Percentiles rank a stretch among this genome's conserved stretches.
These are phyloP conservation scores for Branchipolynoe longqiensis DNA, from an alignment of 2,888 invertebrate genomes.

Conservation along the genomic window DNA sequence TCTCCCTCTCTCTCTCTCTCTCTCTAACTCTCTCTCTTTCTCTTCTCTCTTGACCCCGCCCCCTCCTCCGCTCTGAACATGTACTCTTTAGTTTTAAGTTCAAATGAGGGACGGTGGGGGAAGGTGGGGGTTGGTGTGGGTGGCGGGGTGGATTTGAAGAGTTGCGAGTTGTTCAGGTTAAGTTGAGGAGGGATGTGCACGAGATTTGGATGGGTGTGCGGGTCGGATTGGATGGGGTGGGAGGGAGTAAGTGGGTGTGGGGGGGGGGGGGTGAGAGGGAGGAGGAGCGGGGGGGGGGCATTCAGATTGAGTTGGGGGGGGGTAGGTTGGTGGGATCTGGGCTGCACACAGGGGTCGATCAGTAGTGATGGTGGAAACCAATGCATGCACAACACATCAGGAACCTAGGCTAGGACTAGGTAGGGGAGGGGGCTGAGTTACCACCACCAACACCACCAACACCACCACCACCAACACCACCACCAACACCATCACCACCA, in stretches of 20 bases:
- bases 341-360: slow-evolving; percentile 4
- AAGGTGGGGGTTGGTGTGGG: background rate
- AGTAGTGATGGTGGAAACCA: slow-evolving; percentile 35
- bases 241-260: background rate
- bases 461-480: too few species aligned
- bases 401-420: too few species aligned
- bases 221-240: background rate
- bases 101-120: background rate
- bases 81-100: too few species aligned
- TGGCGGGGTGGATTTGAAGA: background rate
- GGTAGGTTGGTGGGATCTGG: background rate
- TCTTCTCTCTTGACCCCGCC: too few species aligned
- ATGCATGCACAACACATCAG: slow-evolving; percentile 52
- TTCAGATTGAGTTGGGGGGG: background rate
- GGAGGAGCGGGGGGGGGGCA: background rate
- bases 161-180: background rate
- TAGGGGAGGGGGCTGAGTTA: too few species aligned
- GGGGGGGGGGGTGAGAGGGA: background rate
- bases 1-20: too few species aligned
- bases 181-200: background rate
- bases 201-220: background rate
- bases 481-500: too few species aligned
- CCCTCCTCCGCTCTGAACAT: too few species aligned
- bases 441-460: too few species aligned
- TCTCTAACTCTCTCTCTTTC: too few species aligned